These are phyloP conservation scores for Platichthys flesus DNA, from an alignment of 2,113 vertebrate species.

Conservation along the genomic window DNA sequence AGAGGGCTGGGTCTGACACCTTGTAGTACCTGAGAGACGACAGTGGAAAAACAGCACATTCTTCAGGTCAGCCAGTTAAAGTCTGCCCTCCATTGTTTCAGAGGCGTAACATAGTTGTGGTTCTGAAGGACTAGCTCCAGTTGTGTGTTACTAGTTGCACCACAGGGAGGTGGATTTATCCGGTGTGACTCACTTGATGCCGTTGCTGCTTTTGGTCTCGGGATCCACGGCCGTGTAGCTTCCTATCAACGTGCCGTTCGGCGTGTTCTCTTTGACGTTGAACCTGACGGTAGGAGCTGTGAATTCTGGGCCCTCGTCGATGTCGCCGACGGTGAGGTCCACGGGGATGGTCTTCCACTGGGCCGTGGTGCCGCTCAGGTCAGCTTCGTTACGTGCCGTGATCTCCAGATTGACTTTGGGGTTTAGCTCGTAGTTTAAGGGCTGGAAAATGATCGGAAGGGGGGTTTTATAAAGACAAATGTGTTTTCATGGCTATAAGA, in stretches of 20 bases:
- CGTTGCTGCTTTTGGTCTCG: conserved; percentile 83
- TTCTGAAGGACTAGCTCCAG: background rate
- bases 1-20: conserved; percentile 81
- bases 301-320: conserved; percentile 90
- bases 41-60: conserved; percentile 12
- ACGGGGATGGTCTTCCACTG: conserved; percentile 81
- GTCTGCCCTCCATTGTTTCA: conserved; percentile 50
- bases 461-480: background rate
- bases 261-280: conserved; percentile 82
- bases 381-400: conserved; percentile 83
- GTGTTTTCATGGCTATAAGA: background rate
- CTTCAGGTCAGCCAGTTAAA: conserved; percentile 21
- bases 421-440: conserved; percentile 84
- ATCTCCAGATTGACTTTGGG: conserved; percentile 80
- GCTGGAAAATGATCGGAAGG: conserved; percentile 65
- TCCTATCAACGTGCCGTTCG: conserved; percentile 78
- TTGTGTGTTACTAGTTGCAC: background rate
- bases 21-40: conserved; percentile 85
- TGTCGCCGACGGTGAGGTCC: conserved; percentile 77
- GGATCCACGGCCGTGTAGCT: conserved; percentile 86
- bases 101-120: background rate
- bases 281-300: conserved; percentile 73
- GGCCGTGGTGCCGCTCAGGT: conserved; percentile 72
- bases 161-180: background rate
- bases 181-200: conserved; percentile 82